These are phyloP conservation scores for Pseudopleuronectes americanus DNA, from an alignment of 2,797 vertebrate genomes.

Conservation along the genomic window DNA sequence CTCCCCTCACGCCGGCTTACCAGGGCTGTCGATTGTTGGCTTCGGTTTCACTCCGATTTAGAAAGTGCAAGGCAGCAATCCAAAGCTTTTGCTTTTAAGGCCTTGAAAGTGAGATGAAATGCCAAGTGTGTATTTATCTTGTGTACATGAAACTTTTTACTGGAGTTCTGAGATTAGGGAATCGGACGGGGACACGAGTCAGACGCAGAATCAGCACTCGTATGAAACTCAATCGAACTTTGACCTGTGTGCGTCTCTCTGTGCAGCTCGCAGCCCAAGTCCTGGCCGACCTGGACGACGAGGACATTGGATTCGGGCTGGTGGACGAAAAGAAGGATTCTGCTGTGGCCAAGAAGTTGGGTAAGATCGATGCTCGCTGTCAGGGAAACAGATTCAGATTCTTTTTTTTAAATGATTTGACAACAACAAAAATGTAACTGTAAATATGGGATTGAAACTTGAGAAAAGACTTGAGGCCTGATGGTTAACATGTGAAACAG, in stretches of 20 bases:
- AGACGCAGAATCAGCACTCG: neutral
- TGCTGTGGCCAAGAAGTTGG: slow-evolving; percentile 90
- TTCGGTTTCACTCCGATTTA: slow-evolving; percentile 79
- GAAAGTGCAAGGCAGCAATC: slow-evolving; percentile 77
- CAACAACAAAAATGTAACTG: neutral
- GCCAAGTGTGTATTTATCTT: slow-evolving; percentile 21
- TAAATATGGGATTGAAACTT: neutral
- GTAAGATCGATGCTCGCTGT: slow-evolving; percentile 71
- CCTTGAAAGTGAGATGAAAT: slow-evolving; percentile 59
- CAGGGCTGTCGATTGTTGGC: slow-evolving; percentile 74
- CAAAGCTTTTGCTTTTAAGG: slow-evolving; percentile 66
- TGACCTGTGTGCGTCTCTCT: slow-evolving; percentile 4
- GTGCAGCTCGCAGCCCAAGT: slow-evolving; percentile 92
- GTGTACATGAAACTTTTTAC: slow-evolving; percentile 39
- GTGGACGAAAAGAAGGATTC: slow-evolving; percentile 89
- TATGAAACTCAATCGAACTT: slow-evolving; percentile 2
- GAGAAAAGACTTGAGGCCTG: neutral
- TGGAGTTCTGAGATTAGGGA: slow-evolving; percentile 14
- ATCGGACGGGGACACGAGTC: neutral
- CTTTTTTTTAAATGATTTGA: neutral
- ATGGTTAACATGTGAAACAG: slow-evolving; percentile 9
- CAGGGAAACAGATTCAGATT: too few species aligned
- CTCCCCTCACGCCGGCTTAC: slow-evolving; percentile 44
- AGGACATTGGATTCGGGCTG: slow-evolving; percentile 92
- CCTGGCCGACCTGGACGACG: slow-evolving; percentile 90